Conservation (phyloP, 2,797 vertebrate genomes). For the Lagocephalus sceleratus region DNA sequence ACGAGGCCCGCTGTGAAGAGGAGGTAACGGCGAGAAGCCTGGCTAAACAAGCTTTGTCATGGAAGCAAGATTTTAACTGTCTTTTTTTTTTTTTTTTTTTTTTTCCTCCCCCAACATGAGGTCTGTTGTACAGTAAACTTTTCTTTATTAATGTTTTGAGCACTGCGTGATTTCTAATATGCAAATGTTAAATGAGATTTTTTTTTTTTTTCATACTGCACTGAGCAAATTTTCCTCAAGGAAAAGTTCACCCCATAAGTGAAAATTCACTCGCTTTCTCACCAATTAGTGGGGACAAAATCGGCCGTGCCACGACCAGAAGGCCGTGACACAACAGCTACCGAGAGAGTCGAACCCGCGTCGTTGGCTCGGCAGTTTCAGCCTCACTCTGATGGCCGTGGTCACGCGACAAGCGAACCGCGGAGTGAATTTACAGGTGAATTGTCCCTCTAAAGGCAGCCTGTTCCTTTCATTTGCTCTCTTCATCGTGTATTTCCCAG, state of each 20-base stretch:
- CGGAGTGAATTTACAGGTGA: background rate
- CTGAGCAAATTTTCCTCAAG: constrained; percentile 31
- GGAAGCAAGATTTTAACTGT: constrained; percentile 62
- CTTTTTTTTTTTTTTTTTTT: constrained; percentile 8
- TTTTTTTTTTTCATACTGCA: constrained; percentile 44
- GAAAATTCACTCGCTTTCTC: constrained; percentile 19
- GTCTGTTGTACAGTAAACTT: constrained; percentile 63
- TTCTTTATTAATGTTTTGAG: constrained; percentile 54
- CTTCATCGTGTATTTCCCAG: constrained; percentile 24
- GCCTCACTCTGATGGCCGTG: too few relatives aligned
- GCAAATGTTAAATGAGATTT: constrained; percentile 34
- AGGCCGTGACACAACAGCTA: too few relatives aligned
- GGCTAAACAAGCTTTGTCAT: constrained; percentile 31
- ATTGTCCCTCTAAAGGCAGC: constrained; percentile 6
- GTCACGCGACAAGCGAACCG: too few relatives aligned
- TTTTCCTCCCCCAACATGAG: constrained; percentile 13
- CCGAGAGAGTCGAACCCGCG: too few relatives aligned
- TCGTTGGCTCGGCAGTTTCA: too few relatives aligned
- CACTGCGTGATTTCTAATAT: constrained; percentile 50
- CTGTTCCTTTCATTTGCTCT: constrained; percentile 46
- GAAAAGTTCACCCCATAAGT: background rate
- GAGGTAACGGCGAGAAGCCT: constrained; percentile 79
- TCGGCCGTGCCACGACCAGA: too few relatives aligned
- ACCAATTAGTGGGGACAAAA: too few relatives aligned
- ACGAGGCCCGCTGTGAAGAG: constrained; percentile 90